These are phyloP conservation scores for Rhagoletis pomonella DNA, from an alignment of 1,140 invertebrate genomes.

Conservation along the genomic window DNA sequence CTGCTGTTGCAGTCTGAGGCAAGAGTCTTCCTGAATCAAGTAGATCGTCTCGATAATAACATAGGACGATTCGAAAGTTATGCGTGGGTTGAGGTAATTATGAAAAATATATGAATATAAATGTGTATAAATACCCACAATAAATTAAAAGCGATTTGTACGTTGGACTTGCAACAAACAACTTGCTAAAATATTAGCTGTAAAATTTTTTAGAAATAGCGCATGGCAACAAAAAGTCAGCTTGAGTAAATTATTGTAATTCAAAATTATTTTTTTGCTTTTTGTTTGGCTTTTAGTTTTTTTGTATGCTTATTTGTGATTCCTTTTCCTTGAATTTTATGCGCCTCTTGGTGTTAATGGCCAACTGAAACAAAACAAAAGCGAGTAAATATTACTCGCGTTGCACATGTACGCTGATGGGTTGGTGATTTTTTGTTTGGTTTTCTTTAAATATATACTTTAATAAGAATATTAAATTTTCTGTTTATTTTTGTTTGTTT, in stretches of 20 bases:
- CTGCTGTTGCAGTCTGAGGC: conserved; percentile 9
- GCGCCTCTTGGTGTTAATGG: neutral
- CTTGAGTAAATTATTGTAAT: conserved; percentile 19
- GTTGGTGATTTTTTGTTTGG: neutral
- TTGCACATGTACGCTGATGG: neutral
- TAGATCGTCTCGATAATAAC: conserved; percentile 39
- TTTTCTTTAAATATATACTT: conserved; percentile 10
- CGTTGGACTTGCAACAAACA: conserved; percentile 48
- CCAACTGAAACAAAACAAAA: neutral
- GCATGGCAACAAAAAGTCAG: conserved; percentile 34
- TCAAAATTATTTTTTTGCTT: conserved; percentile 34
- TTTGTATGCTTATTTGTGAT: neutral
- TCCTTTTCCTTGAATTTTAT: neutral
- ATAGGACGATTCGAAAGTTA: conserved; percentile 34
- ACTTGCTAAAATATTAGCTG: conserved; percentile 33
- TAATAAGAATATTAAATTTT: conserved; percentile 38
- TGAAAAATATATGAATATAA: conserved; percentile 14
- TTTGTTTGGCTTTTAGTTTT: conserved; percentile 13
- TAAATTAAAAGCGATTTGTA: conserved; percentile 48
- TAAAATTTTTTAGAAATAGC: conserved; percentile 8
- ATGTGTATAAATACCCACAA: conserved; percentile 31
- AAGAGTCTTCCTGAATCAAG: conserved; percentile 41
- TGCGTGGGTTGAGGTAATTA: conserved; percentile 6
- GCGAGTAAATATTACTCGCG: conserved; percentile 31
- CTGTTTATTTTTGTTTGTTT: conserved; percentile 8